Conservation (phyloP, 2,113 vertebrate genomes). For the Mormyrus lacerda region DNA sequence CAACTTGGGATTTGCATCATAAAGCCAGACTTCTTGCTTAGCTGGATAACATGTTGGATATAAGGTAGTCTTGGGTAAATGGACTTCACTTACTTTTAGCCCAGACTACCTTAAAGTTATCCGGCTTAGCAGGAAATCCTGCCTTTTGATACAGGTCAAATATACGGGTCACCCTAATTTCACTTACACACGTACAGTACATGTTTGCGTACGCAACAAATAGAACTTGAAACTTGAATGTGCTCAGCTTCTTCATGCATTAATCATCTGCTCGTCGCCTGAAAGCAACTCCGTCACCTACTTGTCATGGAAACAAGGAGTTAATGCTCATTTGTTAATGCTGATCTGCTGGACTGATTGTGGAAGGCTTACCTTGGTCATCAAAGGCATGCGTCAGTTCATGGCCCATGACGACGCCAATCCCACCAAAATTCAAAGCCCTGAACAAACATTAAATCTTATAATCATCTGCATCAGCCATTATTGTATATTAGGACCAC, state of each 20-base stretch:
- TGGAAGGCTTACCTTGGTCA: conserved; percentile 72
- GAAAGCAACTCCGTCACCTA: not conserved
- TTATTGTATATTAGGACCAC: not conserved
- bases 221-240: not conserved
- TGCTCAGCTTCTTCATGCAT: not conserved
- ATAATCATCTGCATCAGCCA: not conserved
- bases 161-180: not conserved
- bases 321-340: not conserved
- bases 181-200: not conserved
- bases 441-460: conserved; percentile 46
- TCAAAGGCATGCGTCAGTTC: conserved; percentile 94
- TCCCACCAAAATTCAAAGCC: conserved; percentile 88
- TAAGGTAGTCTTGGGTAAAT: not conserved
- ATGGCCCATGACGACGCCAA: conserved; percentile 91
- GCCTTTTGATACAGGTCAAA: not conserved
- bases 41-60: not conserved
- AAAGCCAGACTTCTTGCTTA: not conserved
- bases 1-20: not conserved
- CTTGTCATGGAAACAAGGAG: not conserved
- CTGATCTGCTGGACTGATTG: not conserved
- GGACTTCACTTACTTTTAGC: not conserved
- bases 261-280: not conserved
- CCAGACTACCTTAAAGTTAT: not conserved
- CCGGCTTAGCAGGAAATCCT: not conserved
- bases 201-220: not conserved